Base-by-base conservation (phyloP, 2,888 invertebrate species). In the Agrotis puta region DNA sequence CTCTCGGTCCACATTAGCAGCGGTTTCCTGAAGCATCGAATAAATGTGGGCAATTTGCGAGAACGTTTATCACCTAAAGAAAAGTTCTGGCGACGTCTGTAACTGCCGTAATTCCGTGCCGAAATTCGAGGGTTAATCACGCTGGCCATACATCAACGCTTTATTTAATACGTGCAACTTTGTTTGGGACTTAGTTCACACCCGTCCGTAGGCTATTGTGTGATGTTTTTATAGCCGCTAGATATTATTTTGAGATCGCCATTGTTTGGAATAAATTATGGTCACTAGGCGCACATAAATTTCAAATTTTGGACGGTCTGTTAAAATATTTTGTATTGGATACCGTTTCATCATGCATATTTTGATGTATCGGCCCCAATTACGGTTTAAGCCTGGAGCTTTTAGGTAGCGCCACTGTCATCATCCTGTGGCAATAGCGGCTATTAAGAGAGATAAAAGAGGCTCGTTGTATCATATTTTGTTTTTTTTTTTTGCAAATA, bases 21-120 rank as follows among this genome's bases (percentile, higher is more conserved):
- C 88, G 91, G 92, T 90, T 94, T 90, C 89, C 92, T 90, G 88
- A 89, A 88, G 91, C 90, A 89, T 89, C 89, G 89, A 91, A 94
- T 93, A 94, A 95, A 94, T 94, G 94, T 91, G 90, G 90, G 94
- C 92, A 94, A 95, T 95, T 94, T 95, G 94, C 90, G 93, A 92
- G 92, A 92, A 87, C 94, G 94, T 94, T 94, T 94, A 94, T 95
- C 94, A 94, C 94, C 92, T 92, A 94, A 94, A 94, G 94, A 95
- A 95, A 95, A 94, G 94, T 94, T 94, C 92, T 89, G 92, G 92
- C 90, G 93, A 92, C 93, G 92, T 90, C 90, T 91, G 90, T 89
- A 93, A 93, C 94, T 92, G 93, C 89, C 90, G 93, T 92, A 94
- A 94, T 94, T 94, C 91, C 84, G 87, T 88, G 85, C 88, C 89